phyloP scores from a whole-genome alignment of 92 coral and sea anemone species.

The Galaxea fascicularis region DNA sequence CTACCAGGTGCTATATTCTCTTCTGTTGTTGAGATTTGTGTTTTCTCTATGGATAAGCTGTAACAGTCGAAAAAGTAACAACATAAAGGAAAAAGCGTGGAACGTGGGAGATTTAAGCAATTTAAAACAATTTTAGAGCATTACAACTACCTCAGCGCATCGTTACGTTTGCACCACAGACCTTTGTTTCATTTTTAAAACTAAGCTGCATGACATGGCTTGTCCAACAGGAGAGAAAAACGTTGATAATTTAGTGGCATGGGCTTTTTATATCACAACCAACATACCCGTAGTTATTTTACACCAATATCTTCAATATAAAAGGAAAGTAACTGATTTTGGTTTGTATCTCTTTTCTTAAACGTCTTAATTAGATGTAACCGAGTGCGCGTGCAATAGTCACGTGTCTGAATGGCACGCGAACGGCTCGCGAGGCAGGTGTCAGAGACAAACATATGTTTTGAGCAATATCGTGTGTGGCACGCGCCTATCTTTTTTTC shows the following conservation, averaged over 20 bases:
- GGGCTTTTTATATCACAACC: background rate
- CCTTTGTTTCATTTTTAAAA: slow-evolving; percentile 7
- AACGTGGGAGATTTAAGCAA: background rate
- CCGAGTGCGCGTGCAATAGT: slow-evolving; percentile 8
- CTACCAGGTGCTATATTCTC: slow-evolving; percentile 46
- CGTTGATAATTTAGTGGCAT: background rate
- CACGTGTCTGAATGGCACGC: slow-evolving; percentile 66
- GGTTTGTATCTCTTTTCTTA: background rate
- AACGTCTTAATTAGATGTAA: slow-evolving; percentile 27
- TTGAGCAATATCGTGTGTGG: slow-evolving; percentile 41
- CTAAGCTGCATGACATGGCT: slow-evolving; percentile 20
- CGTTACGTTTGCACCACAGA: background rate
- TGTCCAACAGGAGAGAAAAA: slow-evolving; percentile 12
- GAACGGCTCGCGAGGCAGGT: slow-evolving; percentile 70
- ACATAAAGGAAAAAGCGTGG: background rate
- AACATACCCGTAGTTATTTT: background rate
- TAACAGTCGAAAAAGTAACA: background rate
- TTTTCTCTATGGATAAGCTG: slow-evolving; percentile 7
- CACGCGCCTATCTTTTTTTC: slow-evolving; percentile 47
- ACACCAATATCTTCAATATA: background rate
- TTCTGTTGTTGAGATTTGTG: background rate
- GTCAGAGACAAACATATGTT: slow-evolving; percentile 65
- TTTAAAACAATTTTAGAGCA: background rate
- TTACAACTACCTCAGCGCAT: slow-evolving; percentile 3
- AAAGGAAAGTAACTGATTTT: background rate